Conservation (phyloP, 2,797 vertebrate species). For the Poecilia wingei region DNA sequence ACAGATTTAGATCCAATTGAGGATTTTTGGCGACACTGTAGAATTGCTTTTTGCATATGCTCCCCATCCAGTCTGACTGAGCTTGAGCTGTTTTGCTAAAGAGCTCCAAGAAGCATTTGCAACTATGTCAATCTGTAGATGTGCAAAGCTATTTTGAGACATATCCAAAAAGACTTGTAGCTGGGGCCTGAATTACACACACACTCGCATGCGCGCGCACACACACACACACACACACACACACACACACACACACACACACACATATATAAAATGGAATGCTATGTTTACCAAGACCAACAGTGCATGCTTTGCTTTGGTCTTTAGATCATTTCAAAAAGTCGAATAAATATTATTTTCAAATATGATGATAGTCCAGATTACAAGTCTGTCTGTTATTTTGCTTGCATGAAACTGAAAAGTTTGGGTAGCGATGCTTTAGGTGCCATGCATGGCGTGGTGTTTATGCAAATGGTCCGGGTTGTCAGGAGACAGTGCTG, state of each 20-base stretch:
- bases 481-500: not conserved
- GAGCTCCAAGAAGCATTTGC: not conserved
- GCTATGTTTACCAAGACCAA: too few relatives aligned
- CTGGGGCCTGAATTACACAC: not conserved
- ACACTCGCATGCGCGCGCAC: not conserved
- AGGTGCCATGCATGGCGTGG: not conserved
- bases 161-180: not conserved
- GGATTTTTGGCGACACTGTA: not conserved
- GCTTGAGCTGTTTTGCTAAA: not conserved
- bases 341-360: not conserved
- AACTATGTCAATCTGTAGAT: not conserved
- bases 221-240: too few relatives aligned
- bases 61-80: not conserved
- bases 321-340: not conserved
- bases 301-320: not conserved
- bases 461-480: constrained; percentile 3
- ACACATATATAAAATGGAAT: too few relatives aligned
- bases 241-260: too few relatives aligned
- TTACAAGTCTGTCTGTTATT: not conserved
- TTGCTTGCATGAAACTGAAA: not conserved
- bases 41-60: not conserved
- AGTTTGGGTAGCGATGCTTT: not conserved
- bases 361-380: not conserved
- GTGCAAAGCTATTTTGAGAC: not conserved
- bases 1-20: not conserved